Evolutionary conservation across 2,797 vertebrate genomes (phyloP), one percentile per base, ranked within the genome.

Genomic region (Rhinella marina): DNA sequence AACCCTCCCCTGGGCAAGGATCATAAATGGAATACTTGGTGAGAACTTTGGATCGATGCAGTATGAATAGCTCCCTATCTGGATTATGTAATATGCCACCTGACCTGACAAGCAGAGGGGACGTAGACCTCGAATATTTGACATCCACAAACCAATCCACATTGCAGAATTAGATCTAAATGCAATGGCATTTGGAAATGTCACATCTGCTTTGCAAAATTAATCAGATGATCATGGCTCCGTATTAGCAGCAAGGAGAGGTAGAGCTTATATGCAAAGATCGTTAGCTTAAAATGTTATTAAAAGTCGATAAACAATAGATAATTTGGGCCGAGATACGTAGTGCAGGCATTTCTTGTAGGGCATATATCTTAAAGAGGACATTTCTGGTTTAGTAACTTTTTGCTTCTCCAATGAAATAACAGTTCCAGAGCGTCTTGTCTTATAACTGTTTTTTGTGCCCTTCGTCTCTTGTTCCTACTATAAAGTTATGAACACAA

Each of bases 131-230:
- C n/a, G 41, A 75, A 75, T 52, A 75, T 75, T 75, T 75, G 72
- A 75, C 72, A 50, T 52, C 19, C 72, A 50, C 72, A 75, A 50
- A 75, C 41, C 48, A 75, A 75, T 50, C 72, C 72, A 75, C 41
- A 19, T 50, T 52, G 50, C 21, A 52, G n/a, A 50, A 78, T 78
- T 25, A 78, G 76, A 54, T 54, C 16, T 78, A 27, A 78, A 78
- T 78, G 32, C 50, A 78, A 56, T 78, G 76, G 52, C 52, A 78
- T 78, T 78, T 78, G 14, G n/a, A 78, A 78, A 78, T 78, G 50
- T 78, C 76, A 54, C 52, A 27, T 23, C 76, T 56, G 76, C 52
- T 54, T 57, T 78, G 50, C 21, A 52, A 75, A 75, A 52, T 75
- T 56, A 78, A 78, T 78, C 50, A 57, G 52, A 78, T 78, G 50